Percentiles rank a stretch among this genome's conserved stretches.
phyloP scores from a whole-genome alignment of 2,113 vertebrate genomes.

The Illadopsis cleaveri region DNA sequence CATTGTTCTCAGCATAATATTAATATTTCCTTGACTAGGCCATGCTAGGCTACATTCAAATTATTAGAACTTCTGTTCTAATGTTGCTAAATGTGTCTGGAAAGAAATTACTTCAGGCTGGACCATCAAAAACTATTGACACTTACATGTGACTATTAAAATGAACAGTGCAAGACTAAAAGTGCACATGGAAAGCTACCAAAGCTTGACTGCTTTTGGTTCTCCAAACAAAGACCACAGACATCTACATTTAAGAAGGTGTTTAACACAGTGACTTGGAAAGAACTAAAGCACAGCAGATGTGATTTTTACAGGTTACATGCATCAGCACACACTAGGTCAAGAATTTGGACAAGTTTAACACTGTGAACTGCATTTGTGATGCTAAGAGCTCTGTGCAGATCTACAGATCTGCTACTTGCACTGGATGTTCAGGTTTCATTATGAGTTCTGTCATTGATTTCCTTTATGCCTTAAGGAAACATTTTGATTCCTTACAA shows the following conservation, averaged over 20 bases:
- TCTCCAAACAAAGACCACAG: neutral
- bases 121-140: neutral
- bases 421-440: neutral
- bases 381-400: neutral
- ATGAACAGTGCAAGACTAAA: neutral
- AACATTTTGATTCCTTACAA: neutral
- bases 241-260: neutral
- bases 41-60: neutral
- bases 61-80: neutral
- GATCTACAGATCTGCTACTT: neutral
- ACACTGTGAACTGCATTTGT: neutral
- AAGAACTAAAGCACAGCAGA: neutral
- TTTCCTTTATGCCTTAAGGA: conserved; percentile 17
- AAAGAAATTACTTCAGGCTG: neutral
- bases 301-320: neutral
- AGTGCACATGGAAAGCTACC: neutral
- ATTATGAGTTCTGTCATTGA: neutral
- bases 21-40: neutral
- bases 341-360: neutral
- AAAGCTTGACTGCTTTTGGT: neutral
- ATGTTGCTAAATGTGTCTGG: neutral
- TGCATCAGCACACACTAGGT: neutral
- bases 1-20: neutral
- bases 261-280: neutral
- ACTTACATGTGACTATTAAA: neutral